These are phyloP conservation scores for Capitulum mitella DNA, from an alignment of 2,888 invertebrate species.

Conservation along the genomic window DNA sequence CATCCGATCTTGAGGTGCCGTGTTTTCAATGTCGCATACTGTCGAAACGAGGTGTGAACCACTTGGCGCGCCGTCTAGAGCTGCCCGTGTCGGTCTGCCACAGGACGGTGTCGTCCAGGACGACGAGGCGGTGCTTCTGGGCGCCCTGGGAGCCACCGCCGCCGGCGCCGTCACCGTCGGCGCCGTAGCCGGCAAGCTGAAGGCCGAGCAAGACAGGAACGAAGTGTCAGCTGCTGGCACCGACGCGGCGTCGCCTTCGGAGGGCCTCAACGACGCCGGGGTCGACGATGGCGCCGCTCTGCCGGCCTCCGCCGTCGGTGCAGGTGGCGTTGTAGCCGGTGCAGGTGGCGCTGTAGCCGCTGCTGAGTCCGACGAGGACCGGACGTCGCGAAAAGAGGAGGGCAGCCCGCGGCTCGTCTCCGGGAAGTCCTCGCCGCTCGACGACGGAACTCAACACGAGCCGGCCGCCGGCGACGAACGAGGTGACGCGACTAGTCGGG, in stretches of 20 bases:
- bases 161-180: slow-evolving; percentile 37
- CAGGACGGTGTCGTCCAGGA: slow-evolving; percentile 44
- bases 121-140: slow-evolving; percentile 38
- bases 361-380: no score
- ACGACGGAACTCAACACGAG: no score
- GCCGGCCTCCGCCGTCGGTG: background rate
- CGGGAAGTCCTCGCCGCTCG: no score
- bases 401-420: no score
- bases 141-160: slow-evolving; percentile 37
- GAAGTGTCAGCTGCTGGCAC: background rate
- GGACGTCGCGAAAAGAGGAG: background rate
- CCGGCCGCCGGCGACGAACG: no score
- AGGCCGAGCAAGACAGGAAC: slow-evolving; percentile 31
- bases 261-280: background rate
- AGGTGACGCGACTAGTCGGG: no score
- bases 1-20: no score
- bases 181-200: slow-evolving; percentile 36
- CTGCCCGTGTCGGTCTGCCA: no score
- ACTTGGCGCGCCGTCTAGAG: no score
- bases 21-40: no score
- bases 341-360: background rate
- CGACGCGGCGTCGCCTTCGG: background rate
- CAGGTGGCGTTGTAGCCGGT: background rate
- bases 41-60: no score
- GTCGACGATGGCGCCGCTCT: background rate